Base-by-base conservation (phyloP, 2,888 invertebrate species). In the Dasysyrphus tricinctus region DNA sequence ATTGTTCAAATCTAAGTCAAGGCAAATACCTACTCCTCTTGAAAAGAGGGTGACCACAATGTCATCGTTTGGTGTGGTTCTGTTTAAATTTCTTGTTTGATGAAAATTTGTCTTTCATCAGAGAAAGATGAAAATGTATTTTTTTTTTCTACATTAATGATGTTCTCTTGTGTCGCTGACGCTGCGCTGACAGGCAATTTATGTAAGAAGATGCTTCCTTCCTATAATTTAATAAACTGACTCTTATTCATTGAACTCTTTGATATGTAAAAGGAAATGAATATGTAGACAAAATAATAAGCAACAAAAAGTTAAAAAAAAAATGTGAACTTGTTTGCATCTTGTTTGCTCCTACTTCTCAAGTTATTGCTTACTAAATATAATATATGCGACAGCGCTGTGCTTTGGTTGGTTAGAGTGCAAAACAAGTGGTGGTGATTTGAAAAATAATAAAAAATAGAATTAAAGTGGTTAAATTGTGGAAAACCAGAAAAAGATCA, bases 21-120 rank as follows among this genome's bases (percentile, higher is more conserved):
- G 57, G n/a, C 24, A 47, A 63, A 39, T 56, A 63, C n/a, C n/a
- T n/a, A n/a, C 37, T 70, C 8, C 8, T 61, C 14, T 39, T 24
- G 61, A 39, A 61, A 61, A 8, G 39, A 24, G 32, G 19, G 7
- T 42, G 61, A 73, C 73, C 77, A 65, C 65, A 67, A 51, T 73
- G 77, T 65, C 67, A 72, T 77, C 65, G 65, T 61, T 39, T 59
- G 11, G 77, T 19, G 72, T 19, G 72, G 77, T 70, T 73, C 34
- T 54, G 11, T 49, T 72, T 42, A 37, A 73, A 57, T 24, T 65
- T 42, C 19, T 67, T 32, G 49, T 12, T 57, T 65, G 49, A 65
- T 14, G 44, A 29, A 56, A 63, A 29, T 42, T 42, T 61, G 39
- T 42, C 34, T 37, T 42, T 59, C 14, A 19, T 19, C 8, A 49